phyloP scores from a whole-genome alignment of 2,797 vertebrate species.

The Lutjanus argentimaculatus region DNA sequence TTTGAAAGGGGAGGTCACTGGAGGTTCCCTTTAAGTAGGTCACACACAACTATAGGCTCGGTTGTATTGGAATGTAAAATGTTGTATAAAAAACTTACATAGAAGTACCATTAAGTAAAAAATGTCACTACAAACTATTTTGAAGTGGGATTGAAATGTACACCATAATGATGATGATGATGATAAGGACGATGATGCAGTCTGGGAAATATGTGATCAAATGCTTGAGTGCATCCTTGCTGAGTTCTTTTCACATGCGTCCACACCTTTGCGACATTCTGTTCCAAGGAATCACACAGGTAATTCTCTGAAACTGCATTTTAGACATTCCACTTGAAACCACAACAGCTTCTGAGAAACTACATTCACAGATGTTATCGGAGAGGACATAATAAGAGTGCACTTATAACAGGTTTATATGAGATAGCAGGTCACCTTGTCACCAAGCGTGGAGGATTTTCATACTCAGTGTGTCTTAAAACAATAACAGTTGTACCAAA shows the following conservation, averaged over 20 bases:
- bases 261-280: conserved; percentile 5
- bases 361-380: neutral
- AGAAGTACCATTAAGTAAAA: neutral
- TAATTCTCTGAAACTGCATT: conserved; percentile 25
- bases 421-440: neutral
- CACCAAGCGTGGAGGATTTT: neutral
- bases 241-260: neutral
- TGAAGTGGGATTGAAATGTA: neutral
- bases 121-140: neutral
- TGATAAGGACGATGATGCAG: conserved; percentile 18
- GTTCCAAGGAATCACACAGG: conserved; percentile 5
- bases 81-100: neutral
- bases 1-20: neutral
- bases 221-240: neutral
- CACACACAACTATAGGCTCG: neutral
- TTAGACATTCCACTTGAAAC: conserved; percentile 26
- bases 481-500: neutral
- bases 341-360: neutral
- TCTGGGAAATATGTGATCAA: conserved; percentile 39
- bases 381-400: no score
- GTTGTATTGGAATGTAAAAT: neutral
- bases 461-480: neutral
- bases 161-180: neutral
- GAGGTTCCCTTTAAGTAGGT: neutral
- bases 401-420: neutral